Percentiles rank a stretch among this genome's conserved stretches.
phyloP scores from a whole-genome alignment of 2,888 invertebrate species.

The Actias luna region DNA sequence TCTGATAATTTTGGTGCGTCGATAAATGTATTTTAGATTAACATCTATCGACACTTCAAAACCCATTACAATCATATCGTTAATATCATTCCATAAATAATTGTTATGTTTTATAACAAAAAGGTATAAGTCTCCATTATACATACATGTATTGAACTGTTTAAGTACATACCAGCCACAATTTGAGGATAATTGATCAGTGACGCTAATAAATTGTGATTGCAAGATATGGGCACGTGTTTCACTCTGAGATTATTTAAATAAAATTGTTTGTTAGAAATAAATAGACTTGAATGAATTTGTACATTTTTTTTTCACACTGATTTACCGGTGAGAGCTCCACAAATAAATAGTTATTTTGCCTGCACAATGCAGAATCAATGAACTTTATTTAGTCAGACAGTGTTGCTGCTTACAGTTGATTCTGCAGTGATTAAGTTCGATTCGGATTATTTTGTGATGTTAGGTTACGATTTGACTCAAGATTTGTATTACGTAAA shows the following conservation, averaged over 20 bases:
- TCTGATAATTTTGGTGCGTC: not conserved
- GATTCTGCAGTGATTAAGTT: not conserved
- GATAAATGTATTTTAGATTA: slow-evolving; percentile 1
- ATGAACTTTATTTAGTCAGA: not conserved
- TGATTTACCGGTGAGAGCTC: not conserved
- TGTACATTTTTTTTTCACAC: not conserved
- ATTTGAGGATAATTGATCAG: not conserved
- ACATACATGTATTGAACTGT: no score
- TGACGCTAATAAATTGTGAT: not conserved
- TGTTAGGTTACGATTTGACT: no score
- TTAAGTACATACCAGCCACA: no score
- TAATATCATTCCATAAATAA: not conserved
- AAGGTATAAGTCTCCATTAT: not conserved
- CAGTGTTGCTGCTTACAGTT: not conserved
- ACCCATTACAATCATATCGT: not conserved
- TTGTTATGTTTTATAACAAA: not conserved
- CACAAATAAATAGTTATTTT: not conserved
- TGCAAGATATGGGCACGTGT: not conserved
- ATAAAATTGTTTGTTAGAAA: not conserved
- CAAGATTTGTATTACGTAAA: no score
- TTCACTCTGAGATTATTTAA: not conserved
- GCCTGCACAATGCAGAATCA: not conserved
- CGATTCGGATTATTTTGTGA: not conserved
- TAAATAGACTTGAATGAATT: no score
- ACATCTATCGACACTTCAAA: not conserved